A percentile compares a stretch with the other conserved stretches of the same genome.
phyloP scores from a whole-genome alignment of 2,888 invertebrate species.

The Microdon myrmicae region DNA sequence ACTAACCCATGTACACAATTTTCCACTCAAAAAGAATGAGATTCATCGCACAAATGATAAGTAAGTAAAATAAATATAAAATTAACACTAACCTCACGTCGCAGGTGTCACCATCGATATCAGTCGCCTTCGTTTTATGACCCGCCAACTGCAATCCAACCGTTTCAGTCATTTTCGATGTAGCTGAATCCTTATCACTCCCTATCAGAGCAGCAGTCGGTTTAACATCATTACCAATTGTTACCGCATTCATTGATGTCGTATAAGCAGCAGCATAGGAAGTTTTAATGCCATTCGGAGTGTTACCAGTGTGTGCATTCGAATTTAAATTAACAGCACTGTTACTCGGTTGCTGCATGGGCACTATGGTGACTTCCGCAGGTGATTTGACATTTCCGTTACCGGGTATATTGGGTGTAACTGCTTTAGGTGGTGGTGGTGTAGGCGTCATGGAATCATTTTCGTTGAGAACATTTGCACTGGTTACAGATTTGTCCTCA shows the following conservation, averaged over 20 bases:
- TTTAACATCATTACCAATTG: conserved; percentile 16
- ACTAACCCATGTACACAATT: too few relatives aligned
- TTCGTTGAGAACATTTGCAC: conserved; percentile 29
- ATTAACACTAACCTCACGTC: conserved; percentile 61
- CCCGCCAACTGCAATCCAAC: conserved; percentile 62
- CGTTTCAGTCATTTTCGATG: conserved; percentile 59
- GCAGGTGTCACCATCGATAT: conserved; percentile 60
- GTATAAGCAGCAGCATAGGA: conserved; percentile 56
- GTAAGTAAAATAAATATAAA: conserved; percentile 13
- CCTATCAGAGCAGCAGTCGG: not conserved
- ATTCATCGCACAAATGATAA: too few relatives aligned
- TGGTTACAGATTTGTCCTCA: conserved; percentile 21
- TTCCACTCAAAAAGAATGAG: too few relatives aligned
- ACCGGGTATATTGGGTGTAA: conserved; percentile 51
- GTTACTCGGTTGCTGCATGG: conserved; percentile 32
- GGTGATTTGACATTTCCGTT: conserved; percentile 53
- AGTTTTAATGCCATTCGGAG: conserved; percentile 57
- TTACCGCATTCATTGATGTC: conserved; percentile 16
- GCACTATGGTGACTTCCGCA: conserved; percentile 22
- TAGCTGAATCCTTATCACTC: conserved; percentile 35
- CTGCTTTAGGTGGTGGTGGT: conserved; percentile 34
- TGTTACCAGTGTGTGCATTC: conserved; percentile 38
- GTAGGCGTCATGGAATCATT: conserved; percentile 46
- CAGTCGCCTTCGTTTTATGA: conserved; percentile 64
- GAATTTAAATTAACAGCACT: conserved; percentile 29